phyloP scores from a whole-genome alignment of 2,888 invertebrate species.

The Camponotus fellah region DNA sequence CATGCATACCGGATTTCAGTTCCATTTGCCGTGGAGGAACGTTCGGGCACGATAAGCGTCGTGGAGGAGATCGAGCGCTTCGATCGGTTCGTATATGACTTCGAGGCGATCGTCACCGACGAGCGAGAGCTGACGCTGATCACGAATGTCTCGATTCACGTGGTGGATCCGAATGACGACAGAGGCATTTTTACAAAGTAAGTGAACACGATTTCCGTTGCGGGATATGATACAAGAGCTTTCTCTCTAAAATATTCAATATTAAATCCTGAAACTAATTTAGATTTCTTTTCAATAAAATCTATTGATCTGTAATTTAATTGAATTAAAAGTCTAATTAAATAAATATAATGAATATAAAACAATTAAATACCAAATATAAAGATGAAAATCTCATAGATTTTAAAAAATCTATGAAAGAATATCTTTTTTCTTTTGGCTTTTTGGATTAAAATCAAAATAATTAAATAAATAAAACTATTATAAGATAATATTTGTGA shows the following conservation, averaged over 20 bases:
- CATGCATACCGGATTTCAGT: slow-evolving; percentile 86
- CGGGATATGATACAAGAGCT: not conserved
- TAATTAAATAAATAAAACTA: not conserved
- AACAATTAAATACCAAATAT: not conserved
- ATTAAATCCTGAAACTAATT: not conserved
- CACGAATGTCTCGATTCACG: slow-evolving; percentile 94
- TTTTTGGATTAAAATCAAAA: not conserved
- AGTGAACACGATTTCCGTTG: slow-evolving; percentile 80
- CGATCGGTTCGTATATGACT: slow-evolving; percentile 90
- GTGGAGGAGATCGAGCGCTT: slow-evolving; percentile 92
- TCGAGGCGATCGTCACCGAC: slow-evolving; percentile 93
- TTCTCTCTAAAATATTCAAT: not conserved
- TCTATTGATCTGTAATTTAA: not conserved
- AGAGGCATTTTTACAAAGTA: slow-evolving; percentile 90
- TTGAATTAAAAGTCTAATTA: not conserved
- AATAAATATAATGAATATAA: not conserved
- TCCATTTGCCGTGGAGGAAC: slow-evolving; percentile 96
- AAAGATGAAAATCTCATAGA: not conserved
- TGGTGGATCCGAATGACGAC: slow-evolving; percentile 92
- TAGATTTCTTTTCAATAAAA: not conserved
- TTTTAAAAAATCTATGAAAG: not conserved
- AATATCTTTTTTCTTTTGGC: no score
- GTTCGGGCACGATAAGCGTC: slow-evolving; percentile 95
- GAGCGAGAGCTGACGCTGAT: slow-evolving; percentile 90
- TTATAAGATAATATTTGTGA: not conserved